Base-by-base conservation (phyloP, 1,140 invertebrate species). In the Drosophila trapezifrons region DNA sequence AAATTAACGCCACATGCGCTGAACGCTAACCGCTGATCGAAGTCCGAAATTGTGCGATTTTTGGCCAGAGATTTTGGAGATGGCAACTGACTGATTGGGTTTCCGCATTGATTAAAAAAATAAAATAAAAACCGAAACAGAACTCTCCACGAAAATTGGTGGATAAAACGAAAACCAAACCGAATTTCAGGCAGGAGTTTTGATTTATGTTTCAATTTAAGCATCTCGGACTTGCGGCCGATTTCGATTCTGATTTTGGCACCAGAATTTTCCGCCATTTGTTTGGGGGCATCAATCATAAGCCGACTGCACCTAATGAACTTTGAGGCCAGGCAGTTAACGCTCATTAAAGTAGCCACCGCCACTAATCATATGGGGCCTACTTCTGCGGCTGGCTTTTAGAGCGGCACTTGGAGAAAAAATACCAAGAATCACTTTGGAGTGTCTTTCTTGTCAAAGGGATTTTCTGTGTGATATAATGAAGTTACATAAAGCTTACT, bases 1-100 rank as follows among this genome's bases (percentile, higher is more conserved):
- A 90, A 90, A 90, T 90, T 90, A 90, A 90, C 84, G 76, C 82
- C 83, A 87, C 82, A 86, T 86, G 82, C 82, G 73, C 77, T 82
- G 78, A 80, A 49, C 54, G 46, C 32, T 71, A 63, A 38, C 20
- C 59, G 75, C 73, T 51, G 73, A 76, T 52, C 73, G 46, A 76
- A 58, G 54, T 57, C 52, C 69, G 43, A 71, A 49, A 58, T 8
- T 67, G 32, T 78, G 62, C 45, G 58, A 71, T 67, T 74, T 79
- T 65, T 78, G 56, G 57, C 15, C 57, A 38, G 17, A 37, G 55
- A 77, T 49, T 65, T 65, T 56, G 54, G 59, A 82, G 64, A 69
- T 72, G 65, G 62, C 62, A 66, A 66, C 62, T 69, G 65, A 52
- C 59, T 76, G 62, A 71, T 71, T 79, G 76, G 86, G 67, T 87